Percentiles rank a stretch among this genome's conserved stretches.
Evolutionary conservation across 2,888 invertebrate species (phyloP).

Genomic region (Drosophila nr. fundita): DNA sequence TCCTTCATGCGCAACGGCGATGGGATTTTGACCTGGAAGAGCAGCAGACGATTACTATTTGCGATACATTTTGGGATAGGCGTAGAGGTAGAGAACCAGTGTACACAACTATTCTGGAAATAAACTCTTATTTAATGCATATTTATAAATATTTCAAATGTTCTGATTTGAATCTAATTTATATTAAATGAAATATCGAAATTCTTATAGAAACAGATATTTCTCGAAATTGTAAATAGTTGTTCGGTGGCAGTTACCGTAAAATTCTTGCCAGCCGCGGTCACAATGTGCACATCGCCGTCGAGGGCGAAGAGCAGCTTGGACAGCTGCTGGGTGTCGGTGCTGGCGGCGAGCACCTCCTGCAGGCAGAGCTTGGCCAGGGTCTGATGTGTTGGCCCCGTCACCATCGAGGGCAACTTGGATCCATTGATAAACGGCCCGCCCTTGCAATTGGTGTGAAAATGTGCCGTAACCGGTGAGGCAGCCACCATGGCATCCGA

Average conservation of each 20-base stretch:
- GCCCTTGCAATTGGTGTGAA: conserved; percentile 86
- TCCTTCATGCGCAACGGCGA: conserved; percentile 83
- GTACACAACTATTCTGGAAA: background rate
- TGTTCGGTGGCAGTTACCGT: conserved; percentile 73
- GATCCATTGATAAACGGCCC: conserved; percentile 86
- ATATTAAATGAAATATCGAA: background rate
- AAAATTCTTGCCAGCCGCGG: conserved; percentile 85
- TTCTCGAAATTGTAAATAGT: background rate
- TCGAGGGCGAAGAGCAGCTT: conserved; percentile 83
- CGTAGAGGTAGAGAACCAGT: background rate
- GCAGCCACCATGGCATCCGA: conserved; percentile 85
- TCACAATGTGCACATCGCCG: conserved; percentile 85
- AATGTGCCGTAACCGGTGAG: conserved; percentile 86
- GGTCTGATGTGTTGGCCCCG: conserved; percentile 85
- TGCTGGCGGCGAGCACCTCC: conserved; percentile 84
- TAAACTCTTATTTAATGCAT: background rate
- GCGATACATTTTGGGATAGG: background rate
- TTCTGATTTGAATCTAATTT: background rate
- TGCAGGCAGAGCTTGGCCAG: conserved; percentile 85
- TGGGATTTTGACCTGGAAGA: conserved; percentile 84
- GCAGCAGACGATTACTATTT: background rate
- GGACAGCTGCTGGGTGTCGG: conserved; percentile 84
- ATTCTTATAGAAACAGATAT: background rate
- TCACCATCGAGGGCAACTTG: conserved; percentile 85
- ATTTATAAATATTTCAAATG: too few relatives aligned